A percentile compares a stretch with the other conserved stretches of the same genome.
These are phyloP conservation scores for Coenonympha arcania DNA, from an alignment of 2,888 invertebrate species.

Conservation along the genomic window DNA sequence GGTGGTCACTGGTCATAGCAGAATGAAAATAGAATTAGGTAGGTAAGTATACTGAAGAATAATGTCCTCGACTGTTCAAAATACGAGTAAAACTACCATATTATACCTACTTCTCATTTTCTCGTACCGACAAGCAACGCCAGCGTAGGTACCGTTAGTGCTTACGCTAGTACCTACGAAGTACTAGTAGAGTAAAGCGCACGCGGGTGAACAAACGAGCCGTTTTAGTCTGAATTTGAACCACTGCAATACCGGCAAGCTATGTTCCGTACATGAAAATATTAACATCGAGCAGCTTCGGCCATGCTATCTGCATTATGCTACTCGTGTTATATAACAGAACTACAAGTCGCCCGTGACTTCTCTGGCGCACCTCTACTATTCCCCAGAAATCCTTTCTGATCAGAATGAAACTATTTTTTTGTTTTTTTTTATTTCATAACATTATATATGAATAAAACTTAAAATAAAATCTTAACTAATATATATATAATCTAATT, in stretches of 20 bases:
- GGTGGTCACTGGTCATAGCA: too few relatives aligned
- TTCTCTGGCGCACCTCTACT: too few relatives aligned
- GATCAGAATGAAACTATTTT: too few relatives aligned
- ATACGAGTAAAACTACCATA: neutral
- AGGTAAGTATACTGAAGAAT: neutral
- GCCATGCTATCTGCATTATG: conserved; percentile 19
- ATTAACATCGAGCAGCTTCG: neutral
- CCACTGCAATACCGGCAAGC: conserved; percentile 11
- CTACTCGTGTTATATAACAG: conserved; percentile 12
- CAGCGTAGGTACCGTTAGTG: conserved; percentile 42
- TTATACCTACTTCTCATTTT: conserved; percentile 14
- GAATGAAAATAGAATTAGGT: too few relatives aligned
- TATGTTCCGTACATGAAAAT: conserved; percentile 13
- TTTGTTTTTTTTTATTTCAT: too few relatives aligned
- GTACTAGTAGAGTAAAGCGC: too few relatives aligned
- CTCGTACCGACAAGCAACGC: conserved; percentile 37
- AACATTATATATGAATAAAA: too few relatives aligned
- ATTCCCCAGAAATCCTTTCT: too few relatives aligned
- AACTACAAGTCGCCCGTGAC: too few relatives aligned
- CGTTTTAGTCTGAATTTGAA: conserved; percentile 37
- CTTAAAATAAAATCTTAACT: too few relatives aligned
- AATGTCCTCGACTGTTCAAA: neutral
- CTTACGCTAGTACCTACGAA: too few relatives aligned
- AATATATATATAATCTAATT: too few relatives aligned
- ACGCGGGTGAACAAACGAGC: conserved; percentile 33